These are phyloP conservation scores for Serripes groenlandicus DNA, from an alignment of 2,888 invertebrate species.

Conservation along the genomic window DNA sequence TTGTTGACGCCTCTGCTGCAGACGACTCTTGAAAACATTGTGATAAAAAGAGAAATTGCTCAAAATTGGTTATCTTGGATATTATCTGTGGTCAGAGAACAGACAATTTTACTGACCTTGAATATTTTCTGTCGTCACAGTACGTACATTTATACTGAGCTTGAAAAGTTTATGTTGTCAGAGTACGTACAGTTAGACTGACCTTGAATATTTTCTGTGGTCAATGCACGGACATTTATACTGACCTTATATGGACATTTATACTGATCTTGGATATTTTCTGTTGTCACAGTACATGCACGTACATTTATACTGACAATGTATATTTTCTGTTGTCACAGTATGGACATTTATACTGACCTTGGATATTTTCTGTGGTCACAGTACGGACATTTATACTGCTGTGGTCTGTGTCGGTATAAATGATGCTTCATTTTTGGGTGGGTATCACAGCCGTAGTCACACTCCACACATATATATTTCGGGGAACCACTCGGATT, in stretches of 20 bases:
- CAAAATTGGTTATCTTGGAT: background rate
- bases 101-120: conserved; percentile 62
- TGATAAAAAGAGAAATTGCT: background rate
- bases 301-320: too few relatives aligned
- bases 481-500: conserved; percentile 64
- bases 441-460: conserved; percentile 65
- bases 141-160: conserved; percentile 66
- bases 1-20: background rate
- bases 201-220: too few relatives aligned
- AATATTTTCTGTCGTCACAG: conserved; percentile 65
- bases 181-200: too few relatives aligned
- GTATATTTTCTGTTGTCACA: conserved; percentile 67
- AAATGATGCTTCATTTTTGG: conserved; percentile 69
- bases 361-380: conserved; percentile 66
- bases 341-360: conserved; percentile 64
- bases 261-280: too few relatives aligned
- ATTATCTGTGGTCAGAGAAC: background rate
- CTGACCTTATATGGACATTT: too few relatives aligned
- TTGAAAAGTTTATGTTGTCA: too few relatives aligned
- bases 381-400: conserved; percentile 66
- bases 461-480: conserved; percentile 64
- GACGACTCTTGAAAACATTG: background rate
- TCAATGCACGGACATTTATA: too few relatives aligned
- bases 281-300: too few relatives aligned
- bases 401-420: conserved; percentile 65